Base-by-base conservation (phyloP, 2,888 invertebrate species). In the Troglohyphantes excavatus region DNA sequence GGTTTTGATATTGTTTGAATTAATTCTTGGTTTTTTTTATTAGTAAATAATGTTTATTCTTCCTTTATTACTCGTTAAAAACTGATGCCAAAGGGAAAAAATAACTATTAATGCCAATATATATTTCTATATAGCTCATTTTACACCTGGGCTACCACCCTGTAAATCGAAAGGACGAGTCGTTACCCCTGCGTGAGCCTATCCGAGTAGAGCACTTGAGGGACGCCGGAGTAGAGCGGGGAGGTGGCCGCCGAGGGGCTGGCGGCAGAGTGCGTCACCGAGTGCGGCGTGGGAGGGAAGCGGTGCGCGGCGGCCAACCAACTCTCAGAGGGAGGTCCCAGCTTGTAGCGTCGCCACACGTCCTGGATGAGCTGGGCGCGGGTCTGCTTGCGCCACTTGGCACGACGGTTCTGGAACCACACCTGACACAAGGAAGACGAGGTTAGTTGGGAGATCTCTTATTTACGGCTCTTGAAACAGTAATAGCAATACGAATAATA, bases 321-420 rank as follows among this genome's bases (percentile, higher is more conserved):
- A n/a, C 70, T 68, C 11, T 78, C 78, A 17, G 68, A 27, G 21
- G 82, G 76, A 1, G 72, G 78, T 0, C 89, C 78, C 39, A 89
- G 63, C 65, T 89, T 89, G 83, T 84, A 89, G 11, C 83, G 70
- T 27, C 90, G 90, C 87, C 90, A 90, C 43, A 85, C 90, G 73
- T 90, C 90, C 53, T 87, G 90, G 11, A 90, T 65, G 17, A 90
- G 83, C 21, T 90, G 90, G 17, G 85, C 85, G 19, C 87, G 86
- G 21, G 87, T 90, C 46, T 87, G 87, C 94, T 98, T 98, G 90
- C 98, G 95, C 97, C 97, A 98, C 94, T 98, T 98, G 63, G 98
- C 98, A 88, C 98, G 95, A 63, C 98, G 95, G 93, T 98, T 98
- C 95, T 98, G 97, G 93, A 97, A 97, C 97, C 97, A 98, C 33